These are phyloP conservation scores for Caenorhabditis inopinata DNA, from an alignment of 1,140 invertebrate species.

Conservation along the genomic window DNA sequence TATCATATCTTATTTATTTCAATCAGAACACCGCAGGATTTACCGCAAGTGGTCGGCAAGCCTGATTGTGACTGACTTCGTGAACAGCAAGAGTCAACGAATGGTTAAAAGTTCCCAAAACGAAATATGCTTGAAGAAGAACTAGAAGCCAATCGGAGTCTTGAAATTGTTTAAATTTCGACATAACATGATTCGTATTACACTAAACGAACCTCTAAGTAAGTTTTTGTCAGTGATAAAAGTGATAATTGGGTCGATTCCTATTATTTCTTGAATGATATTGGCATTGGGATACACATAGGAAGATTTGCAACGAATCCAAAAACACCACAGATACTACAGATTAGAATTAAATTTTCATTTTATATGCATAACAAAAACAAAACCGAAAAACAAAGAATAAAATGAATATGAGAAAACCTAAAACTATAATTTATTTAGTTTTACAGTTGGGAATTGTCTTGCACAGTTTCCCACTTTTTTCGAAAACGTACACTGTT, in stretches of 20 bases:
- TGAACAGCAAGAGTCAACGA: slow-evolving; percentile 93
- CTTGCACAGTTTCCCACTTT: background rate
- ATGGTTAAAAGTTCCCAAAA: slow-evolving; percentile 77
- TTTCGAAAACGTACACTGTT: no score
- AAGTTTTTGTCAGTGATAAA: slow-evolving; percentile 61
- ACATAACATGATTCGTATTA: no score
- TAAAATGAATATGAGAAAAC: no score
- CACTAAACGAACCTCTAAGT: slow-evolving; percentile 50
- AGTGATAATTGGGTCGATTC: slow-evolving; percentile 63
- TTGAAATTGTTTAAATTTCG: slow-evolving; percentile 44
- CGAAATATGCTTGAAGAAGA: slow-evolving; percentile 62
- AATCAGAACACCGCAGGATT: background rate
- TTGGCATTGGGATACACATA: slow-evolving; percentile 65
- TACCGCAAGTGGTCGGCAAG: slow-evolving; percentile 75
- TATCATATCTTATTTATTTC: no score
- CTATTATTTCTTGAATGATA: slow-evolving; percentile 61
- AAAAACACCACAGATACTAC: no score
- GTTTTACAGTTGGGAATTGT: background rate
- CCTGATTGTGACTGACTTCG: slow-evolving; percentile 95
- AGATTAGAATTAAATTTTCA: no score
- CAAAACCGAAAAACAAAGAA: no score
- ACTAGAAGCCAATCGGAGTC: slow-evolving; percentile 62
- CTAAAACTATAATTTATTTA: background rate
- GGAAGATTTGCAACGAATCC: slow-evolving; percentile 46
- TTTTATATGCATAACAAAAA: no score